A percentile compares a stretch with the other conserved stretches of the same genome.
Evolutionary conservation across 2,797 vertebrate genomes (phyloP).

Genomic region (Poecilia velifera): DNA sequence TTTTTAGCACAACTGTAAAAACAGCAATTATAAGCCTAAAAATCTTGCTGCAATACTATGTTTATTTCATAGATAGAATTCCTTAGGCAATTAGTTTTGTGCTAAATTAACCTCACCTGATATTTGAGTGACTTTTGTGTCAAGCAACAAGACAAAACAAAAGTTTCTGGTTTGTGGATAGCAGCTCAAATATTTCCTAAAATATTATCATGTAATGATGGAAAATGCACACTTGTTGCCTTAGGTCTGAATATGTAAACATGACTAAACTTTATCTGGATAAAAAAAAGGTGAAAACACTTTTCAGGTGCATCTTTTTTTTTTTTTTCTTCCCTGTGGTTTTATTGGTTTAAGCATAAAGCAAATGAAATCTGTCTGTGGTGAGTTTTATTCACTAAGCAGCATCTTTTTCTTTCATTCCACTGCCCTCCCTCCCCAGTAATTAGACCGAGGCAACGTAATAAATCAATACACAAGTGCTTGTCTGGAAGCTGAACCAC

Average conservation of each 20-base stretch:
- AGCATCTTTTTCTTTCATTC: conserved; percentile 31
- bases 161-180: neutral
- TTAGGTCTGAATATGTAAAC: neutral
- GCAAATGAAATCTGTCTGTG: conserved; percentile 22
- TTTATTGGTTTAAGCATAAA: conserved; percentile 28
- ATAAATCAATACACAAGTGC: conserved; percentile 81
- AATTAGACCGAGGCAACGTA: conserved; percentile 73
- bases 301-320: neutral
- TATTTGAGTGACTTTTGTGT: neutral
- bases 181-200: neutral
- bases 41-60: neutral
- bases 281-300: neutral
- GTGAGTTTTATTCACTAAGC: conserved; percentile 29
- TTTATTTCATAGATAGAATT: neutral
- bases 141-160: neutral
- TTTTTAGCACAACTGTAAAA: neutral
- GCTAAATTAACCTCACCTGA: neutral
- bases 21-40: neutral
- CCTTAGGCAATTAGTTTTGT: neutral
- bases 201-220: neutral
- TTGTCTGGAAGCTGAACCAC: conserved; percentile 72
- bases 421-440: conserved; percentile 49
- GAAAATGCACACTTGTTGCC: neutral
- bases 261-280: neutral
- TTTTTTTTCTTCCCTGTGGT: neutral